Base-by-base conservation (phyloP, 2,888 invertebrate genomes). In the Tetheella fluctuosa region DNA sequence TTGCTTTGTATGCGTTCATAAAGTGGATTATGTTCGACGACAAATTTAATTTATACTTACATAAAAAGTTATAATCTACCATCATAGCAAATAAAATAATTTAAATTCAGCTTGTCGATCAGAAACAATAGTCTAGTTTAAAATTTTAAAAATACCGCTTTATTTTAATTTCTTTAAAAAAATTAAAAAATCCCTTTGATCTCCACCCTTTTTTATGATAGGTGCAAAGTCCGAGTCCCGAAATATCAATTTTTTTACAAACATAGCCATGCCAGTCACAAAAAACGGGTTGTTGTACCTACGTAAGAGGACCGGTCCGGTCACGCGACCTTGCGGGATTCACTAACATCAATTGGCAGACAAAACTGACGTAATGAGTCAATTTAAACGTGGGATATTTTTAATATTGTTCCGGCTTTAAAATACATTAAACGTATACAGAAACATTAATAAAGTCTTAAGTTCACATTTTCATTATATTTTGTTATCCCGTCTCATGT, bases 321-420 rank as follows among this genome's bases (percentile, higher is more conserved):
- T 15, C 55, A 37, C 55, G 13, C 55, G 55, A 69, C 68, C 69
- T 69, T 69, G 68, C 60, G 48, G 55, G 23, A 62, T 59, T 54
- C 59, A 62, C 65, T 64, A 68, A 64, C 64, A 61, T 63, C 63
- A 69, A 68, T 72, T 63, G 48, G 28, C 66, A 70, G 59, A 65
- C 61, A 57, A 59, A 55, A 48, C 59, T 48, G 70, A 66, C 62
- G 62, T 68, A 67, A 73, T 48, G 59, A 61, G 61, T 62, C 55
- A 64, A 73, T 72, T 72, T 67, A 65, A 69, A 63, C 59, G 65
- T 61, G 61, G 61, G 61, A 74, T 64, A 70, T 25, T 28, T 6
- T 66, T 60, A 66, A 62, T 63, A 65, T 64, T 61, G 67, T 69
- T 63, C 67, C 64, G 65, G 64, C 60, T 67, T 58, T 48, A 20